phyloP scores from a whole-genome alignment of 2,888 invertebrate species.

The Lamellibrachia satsuma region DNA sequence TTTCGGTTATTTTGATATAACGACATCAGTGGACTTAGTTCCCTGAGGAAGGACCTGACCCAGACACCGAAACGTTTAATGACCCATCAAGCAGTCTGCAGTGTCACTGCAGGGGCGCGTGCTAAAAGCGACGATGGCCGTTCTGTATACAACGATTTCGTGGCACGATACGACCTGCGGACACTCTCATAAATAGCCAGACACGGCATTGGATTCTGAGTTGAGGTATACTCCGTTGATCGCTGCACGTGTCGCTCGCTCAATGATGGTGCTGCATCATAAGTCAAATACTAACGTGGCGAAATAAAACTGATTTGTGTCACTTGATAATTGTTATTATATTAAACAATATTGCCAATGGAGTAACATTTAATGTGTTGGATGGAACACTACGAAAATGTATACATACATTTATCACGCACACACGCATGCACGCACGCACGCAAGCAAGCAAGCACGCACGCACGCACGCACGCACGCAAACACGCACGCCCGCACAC shows the following conservation, averaged over 20 bases:
- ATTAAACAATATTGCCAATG: no score
- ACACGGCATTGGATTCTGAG: not conserved
- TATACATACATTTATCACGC: no score
- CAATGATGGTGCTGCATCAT: not conserved
- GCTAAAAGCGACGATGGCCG: not conserved
- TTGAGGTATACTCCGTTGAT: not conserved
- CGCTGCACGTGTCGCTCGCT: not conserved
- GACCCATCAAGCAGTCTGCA: not conserved
- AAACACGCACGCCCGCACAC: no score
- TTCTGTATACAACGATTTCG: conserved; percentile 5
- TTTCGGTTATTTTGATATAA: not conserved
- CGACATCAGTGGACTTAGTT: not conserved
- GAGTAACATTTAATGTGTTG: no score
- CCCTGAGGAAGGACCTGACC: not conserved
- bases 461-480: no score
- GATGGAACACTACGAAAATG: no score
- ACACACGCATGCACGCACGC: no score
- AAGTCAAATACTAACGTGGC: not conserved
- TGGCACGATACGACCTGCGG: not conserved
- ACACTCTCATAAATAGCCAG: not conserved
- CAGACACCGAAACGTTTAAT: not conserved
- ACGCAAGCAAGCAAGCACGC: no score
- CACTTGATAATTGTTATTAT: no score
- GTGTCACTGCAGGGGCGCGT: not conserved
- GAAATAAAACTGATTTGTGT: not conserved